Percentiles rank a stretch among this genome's conserved stretches.
Evolutionary conservation across 1,140 invertebrate genomes (phyloP).

Genomic region (Aphidius gifuensis): DNA sequence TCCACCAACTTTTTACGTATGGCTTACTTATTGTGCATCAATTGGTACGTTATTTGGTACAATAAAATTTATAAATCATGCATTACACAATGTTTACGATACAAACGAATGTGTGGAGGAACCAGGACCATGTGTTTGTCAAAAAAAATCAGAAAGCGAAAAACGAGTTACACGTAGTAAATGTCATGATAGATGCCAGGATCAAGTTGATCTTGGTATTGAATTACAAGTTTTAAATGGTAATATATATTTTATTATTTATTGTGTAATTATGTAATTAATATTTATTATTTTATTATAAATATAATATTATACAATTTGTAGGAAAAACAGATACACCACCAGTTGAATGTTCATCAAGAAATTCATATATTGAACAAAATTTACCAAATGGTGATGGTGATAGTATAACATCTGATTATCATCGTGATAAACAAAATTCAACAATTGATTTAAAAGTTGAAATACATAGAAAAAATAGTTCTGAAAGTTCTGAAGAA

Average conservation of each 20-base stretch:
- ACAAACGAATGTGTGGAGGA: conserved; percentile 83
- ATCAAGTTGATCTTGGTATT: conserved; percentile 61
- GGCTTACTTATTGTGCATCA: conserved; percentile 82
- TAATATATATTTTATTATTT: conserved; percentile 28
- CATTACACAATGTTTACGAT: conserved; percentile 93
- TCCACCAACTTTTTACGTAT: conserved; percentile 76
- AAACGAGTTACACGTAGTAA: conserved; percentile 45
- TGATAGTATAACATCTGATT: conserved; percentile 54
- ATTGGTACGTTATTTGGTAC: conserved; percentile 77
- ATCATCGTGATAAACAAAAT: conserved; percentile 51
- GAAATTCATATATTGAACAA: conserved; percentile 59
- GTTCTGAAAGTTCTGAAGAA: conserved; percentile 76
- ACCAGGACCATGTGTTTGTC: conserved; percentile 45
- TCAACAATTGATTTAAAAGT: conserved; percentile 77
- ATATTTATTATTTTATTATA: conserved; percentile 14
- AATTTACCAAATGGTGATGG: conserved; percentile 48
- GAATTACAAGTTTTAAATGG: conserved; percentile 76
- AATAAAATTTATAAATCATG: conserved; percentile 87
- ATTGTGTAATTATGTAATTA: conserved; percentile 6
- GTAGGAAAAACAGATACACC: conserved; percentile 58
- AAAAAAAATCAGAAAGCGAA: conserved; percentile 48
- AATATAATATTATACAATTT: neutral
- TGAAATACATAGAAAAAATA: conserved; percentile 88
- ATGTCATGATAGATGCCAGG: conserved; percentile 44
- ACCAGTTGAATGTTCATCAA: conserved; percentile 59